These are phyloP conservation scores for Megaleporinus macrocephalus DNA, from an alignment of 2,113 vertebrate species.

Conservation along the genomic window DNA sequence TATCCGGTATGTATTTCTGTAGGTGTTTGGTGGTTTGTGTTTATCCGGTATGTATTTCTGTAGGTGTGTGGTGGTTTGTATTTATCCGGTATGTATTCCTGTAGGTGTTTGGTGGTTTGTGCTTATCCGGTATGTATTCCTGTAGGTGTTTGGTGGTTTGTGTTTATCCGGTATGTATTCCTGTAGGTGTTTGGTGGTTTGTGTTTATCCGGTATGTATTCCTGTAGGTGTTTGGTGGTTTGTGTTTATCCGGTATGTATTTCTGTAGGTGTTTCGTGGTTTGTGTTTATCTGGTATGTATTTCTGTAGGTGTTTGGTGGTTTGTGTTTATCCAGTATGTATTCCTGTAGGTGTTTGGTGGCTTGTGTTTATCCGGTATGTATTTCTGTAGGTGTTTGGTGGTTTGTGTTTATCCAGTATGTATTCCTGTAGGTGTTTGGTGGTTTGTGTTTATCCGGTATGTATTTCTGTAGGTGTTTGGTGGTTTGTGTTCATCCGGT, in stretches of 20 bases:
- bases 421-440: too few relatives aligned
- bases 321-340: background rate
- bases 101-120: background rate
- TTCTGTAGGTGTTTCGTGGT: background rate
- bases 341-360: background rate
- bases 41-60: background rate
- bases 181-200: background rate
- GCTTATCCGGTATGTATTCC: background rate
- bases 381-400: background rate
- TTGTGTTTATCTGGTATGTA: background rate
- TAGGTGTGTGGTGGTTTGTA: background rate
- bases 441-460: too few relatives aligned
- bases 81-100: background rate
- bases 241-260: background rate
- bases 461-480: too few relatives aligned
- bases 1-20: background rate
- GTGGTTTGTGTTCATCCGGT: too few relatives aligned
- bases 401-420: too few relatives aligned
- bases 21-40: background rate
- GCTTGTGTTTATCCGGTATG: background rate
- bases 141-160: background rate
- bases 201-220: background rate
- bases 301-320: background rate
- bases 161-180: background rate
- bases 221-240: background rate